Base-by-base conservation (phyloP, 2,888 invertebrate species). In the Malthinus flaveolus region DNA sequence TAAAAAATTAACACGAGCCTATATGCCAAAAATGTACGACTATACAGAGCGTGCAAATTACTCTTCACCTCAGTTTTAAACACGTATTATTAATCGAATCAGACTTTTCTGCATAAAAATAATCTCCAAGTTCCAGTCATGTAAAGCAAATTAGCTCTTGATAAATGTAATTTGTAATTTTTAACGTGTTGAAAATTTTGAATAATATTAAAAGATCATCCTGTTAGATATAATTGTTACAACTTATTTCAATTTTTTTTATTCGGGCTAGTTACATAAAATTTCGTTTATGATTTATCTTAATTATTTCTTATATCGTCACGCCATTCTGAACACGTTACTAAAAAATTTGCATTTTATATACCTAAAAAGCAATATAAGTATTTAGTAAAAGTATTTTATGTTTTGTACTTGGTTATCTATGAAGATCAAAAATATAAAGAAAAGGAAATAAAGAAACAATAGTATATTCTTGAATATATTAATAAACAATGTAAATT, bases 391-490 rank as follows among this genome's bases (percentile, higher is more conserved):
- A 53, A 60, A 52, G 52, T 44, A 51, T 61, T 61, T 56, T 56
- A 52, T 47, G 42, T 49, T 44, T 53, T 52, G 51, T 44, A 51
- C 15, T 49, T 45, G 32, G 49, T 56, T 61, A 61, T 61, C 60
- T 51, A 42, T n/a, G 36, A 45, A 56, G 55, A 61, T 61, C 60
- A 53, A 36, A 47, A 42, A 56, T 55, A 58, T 49, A 61, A 61
- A 52, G 52, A 44, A 61, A 61, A 52, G 56, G 53, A 56, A 61
- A 56, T 55, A 61, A 61, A 56, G 59, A 56, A 61, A 61, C 60
- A 61, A 60, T 60, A 56, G 56, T 56, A 45, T 32, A 45, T 32
- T 42, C 56, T 44, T 56, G 60, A 56, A 61, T 61, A 61, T 61
- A 56, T 61, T 56, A 61, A 52, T 46, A 51, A 56, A 55, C 47